Evolutionary conservation across 2,113 vertebrate genomes (phyloP), one percentile per base, ranked within the genome.

Genomic region (Hippocampus comes): DNA sequence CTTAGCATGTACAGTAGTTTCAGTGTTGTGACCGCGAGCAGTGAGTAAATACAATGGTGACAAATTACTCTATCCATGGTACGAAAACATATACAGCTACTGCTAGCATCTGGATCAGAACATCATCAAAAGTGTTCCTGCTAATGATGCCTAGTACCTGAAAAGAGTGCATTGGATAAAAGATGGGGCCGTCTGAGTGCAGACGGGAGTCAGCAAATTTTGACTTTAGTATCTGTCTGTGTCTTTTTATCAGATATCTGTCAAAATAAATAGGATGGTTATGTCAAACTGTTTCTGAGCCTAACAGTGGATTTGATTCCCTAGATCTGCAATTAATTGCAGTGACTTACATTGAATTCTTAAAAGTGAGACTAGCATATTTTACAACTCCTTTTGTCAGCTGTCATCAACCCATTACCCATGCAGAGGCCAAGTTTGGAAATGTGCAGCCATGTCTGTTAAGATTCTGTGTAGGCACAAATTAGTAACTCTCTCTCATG

Each of bases 401-500:
- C 60, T 34, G 56, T 81, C 78, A 73, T 74, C 63, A 75, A 81
- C n/a, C n/a, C n/a, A n/a, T 75, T 74, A 78, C 1, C 63, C 79
- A 87, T 76, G 84, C 83, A 81, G 65, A 70, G 80, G 60, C 30
- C 76, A 77, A 30, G 81, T 70, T n/a, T 11, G 21, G 70, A 63
- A 78, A 81, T 79, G 69, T 71, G 78, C 42, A 64, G 70, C 43
- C 34, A 84, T 64, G 56, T 59, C 66, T 70, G 79, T 82, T 81
- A 77, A 77, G 75, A 72, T 68, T 77, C 65, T 84, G 49, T 46
- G 76, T 53, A 67, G 76, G 74, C 46, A 60, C 75, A 84, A 86
- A 90, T 88, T 79, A 88, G 68, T 30, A 38, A n/a, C 67, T 78
- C 71, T 76, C 34, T 72, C 53, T 67, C 6, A 18, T 56, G 74